Evolutionary conservation across 2,797 vertebrate species (phyloP).

Genomic region (Sebastes reedi): DNA sequence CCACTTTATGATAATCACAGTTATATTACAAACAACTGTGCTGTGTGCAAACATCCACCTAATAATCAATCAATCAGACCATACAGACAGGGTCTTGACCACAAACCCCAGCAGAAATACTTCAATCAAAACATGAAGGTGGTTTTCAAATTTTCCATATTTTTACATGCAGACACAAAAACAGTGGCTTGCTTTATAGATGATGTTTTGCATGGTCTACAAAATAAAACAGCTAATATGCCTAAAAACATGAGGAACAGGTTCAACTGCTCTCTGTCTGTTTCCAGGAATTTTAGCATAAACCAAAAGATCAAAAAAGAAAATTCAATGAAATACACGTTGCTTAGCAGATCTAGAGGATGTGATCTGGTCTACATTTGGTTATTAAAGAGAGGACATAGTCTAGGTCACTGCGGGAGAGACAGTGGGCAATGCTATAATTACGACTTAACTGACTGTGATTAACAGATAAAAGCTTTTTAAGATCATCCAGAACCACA

Average conservation of each 20-base stretch:
- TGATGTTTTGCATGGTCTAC: neutral
- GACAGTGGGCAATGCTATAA: slow-evolving; percentile 37
- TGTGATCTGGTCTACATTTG: slow-evolving; percentile 1
- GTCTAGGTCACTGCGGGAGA: slow-evolving; percentile 27
- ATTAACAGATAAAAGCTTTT: slow-evolving; percentile 45
- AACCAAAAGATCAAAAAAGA: slow-evolving; percentile 14
- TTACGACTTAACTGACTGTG: slow-evolving; percentile 51
- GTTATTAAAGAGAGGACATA: slow-evolving; percentile 29
- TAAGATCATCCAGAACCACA: slow-evolving; percentile 36
- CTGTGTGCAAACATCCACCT: too few species aligned
- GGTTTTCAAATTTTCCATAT: neutral
- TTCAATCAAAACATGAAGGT: neutral
- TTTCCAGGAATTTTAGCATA: slow-evolving; percentile 19
- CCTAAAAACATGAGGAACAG: slow-evolving; percentile 5
- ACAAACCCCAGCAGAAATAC: too few species aligned
- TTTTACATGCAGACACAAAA: neutral
- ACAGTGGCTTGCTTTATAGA: neutral
- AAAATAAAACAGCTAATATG: neutral
- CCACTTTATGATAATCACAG: too few species aligned
- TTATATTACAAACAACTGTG: too few species aligned
- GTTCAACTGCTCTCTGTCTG: slow-evolving; percentile 10
- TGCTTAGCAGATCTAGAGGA: neutral
- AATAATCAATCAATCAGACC: too few species aligned
- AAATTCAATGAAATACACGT: neutral
- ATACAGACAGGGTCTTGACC: too few species aligned